phyloP scores from a whole-genome alignment of 1,140 invertebrate species.

The Papilio polyxenes region DNA sequence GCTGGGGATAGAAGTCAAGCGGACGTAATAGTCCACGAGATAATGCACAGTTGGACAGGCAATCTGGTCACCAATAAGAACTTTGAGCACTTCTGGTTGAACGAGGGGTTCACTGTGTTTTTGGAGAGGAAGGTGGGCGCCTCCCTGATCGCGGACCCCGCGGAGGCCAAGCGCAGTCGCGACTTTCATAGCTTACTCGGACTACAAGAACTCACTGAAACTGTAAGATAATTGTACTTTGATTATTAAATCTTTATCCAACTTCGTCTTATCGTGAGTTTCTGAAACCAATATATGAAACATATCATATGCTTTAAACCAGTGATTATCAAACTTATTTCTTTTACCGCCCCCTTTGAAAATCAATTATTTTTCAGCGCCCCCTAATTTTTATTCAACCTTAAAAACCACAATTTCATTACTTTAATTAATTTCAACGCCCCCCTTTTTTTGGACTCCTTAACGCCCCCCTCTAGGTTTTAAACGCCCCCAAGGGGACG shows the following conservation, averaged over 20 bases:
- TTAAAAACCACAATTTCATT: too few species aligned
- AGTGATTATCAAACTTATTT: too few species aligned
- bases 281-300: too few species aligned
- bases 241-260: neutral
- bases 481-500: too few species aligned
- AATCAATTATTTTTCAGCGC: too few species aligned
- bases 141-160: constrained; percentile 60
- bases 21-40: constrained; percentile 96
- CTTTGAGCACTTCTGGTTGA: constrained; percentile 98
- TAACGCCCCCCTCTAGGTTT: too few species aligned
- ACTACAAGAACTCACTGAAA: constrained; percentile 86
- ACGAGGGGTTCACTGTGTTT: constrained; percentile 98
- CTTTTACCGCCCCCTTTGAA: too few species aligned
- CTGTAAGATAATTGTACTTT: constrained; percentile 80
- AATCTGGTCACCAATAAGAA: constrained; percentile 96
- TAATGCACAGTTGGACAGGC: constrained; percentile 97
- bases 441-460: too few species aligned
- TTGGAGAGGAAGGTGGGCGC: constrained; percentile 88
- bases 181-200: constrained; percentile 92
- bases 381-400: too few species aligned
- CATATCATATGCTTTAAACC: too few species aligned
- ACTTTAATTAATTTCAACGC: too few species aligned
- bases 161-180: constrained; percentile 82
- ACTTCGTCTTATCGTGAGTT: neutral
- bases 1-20: constrained; percentile 95